Conservation (phyloP, 2,888 invertebrate genomes). For the Ypsolopha scabrella region DNA sequence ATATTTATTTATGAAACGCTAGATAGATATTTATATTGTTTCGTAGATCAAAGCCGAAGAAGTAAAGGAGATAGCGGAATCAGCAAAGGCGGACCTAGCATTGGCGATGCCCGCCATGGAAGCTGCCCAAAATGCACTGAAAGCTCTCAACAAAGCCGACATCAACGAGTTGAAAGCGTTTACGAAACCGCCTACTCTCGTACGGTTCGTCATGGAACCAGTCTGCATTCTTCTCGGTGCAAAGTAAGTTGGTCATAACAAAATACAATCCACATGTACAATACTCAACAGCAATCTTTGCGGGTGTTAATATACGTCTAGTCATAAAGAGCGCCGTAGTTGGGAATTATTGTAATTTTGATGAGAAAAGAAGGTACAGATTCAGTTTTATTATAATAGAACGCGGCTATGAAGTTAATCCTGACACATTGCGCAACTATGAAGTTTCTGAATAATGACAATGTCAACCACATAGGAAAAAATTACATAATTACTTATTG, state of each 20-base stretch:
- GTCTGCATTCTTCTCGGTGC: constrained; percentile 85
- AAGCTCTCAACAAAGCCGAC: constrained; percentile 88
- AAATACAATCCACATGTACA: neutral
- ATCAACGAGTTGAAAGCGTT: constrained; percentile 92
- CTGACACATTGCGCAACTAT: no score
- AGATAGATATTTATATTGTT: constrained; percentile 2
- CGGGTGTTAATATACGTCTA: no score
- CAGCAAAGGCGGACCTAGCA: constrained; percentile 89
- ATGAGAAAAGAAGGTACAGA: no score
- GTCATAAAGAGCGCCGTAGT: no score
- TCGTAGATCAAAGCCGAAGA: constrained; percentile 83
- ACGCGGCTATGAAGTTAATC: no score
- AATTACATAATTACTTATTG: no score
- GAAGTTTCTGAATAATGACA: no score
- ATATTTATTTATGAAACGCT: neutral
- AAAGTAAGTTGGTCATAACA: constrained; percentile 71
- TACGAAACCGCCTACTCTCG: constrained; percentile 87
- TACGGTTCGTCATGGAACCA: constrained; percentile 92
- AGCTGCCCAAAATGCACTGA: constrained; percentile 85
- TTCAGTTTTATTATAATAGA: no score
- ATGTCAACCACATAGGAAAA: no score
- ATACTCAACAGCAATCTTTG: no score
- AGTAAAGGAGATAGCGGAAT: constrained; percentile 86
- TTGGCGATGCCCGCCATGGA: constrained; percentile 89
- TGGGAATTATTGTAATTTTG: no score